Evolutionary conservation across 2,888 invertebrate species (phyloP), one percentile per base, ranked within the genome.

Genomic region (Cephus rjabovi): DNA sequence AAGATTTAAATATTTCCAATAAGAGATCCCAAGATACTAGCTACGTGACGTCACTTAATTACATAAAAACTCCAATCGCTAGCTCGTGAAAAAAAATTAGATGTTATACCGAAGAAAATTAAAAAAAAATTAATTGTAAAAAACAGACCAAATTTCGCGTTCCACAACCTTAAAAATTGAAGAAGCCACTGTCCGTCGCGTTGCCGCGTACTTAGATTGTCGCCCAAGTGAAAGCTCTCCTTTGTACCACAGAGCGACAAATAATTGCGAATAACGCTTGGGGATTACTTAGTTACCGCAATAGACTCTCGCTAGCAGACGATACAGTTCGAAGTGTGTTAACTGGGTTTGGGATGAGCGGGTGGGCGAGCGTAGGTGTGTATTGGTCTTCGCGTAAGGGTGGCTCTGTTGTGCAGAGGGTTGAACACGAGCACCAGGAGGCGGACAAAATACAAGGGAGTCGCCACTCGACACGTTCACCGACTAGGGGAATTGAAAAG

Each of bases 201-300:
- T 71, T 30, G 30, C 12, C 23, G 15, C 40, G 15, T 23, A 56
- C 40, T 56, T 83, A 82, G 83, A 83, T 82, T 82, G 85, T 81
- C 80, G 81, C 74, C 81, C 84, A 83, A 86, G 87, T 86, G 86
- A 87, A 87, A 88, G 86, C 82, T 80, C 79, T 85, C 77, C 81
- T 79, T 80, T 77, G 83, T 81, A 81, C 87, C 86, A 79, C 82
- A 85, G 85, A 90, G 85, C 90, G 90, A 89, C 84, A 90, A 90
- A 90, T 90, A 90, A 90, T 89, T 88, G 85, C 90, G 88, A 90
- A 90, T 90, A 90, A 90, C 89, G 87, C 89, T 89, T 85, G 89
- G 86, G 89, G 90, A 90, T 90, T 90, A 90, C 89, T 89, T 88
- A 89, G 89, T 90, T 90, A 90, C 90, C 89, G 89, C 89, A 88